These are phyloP conservation scores for Heliconius eleuchia DNA, from an alignment of 1,140 invertebrate genomes.

Conservation along the genomic window DNA sequence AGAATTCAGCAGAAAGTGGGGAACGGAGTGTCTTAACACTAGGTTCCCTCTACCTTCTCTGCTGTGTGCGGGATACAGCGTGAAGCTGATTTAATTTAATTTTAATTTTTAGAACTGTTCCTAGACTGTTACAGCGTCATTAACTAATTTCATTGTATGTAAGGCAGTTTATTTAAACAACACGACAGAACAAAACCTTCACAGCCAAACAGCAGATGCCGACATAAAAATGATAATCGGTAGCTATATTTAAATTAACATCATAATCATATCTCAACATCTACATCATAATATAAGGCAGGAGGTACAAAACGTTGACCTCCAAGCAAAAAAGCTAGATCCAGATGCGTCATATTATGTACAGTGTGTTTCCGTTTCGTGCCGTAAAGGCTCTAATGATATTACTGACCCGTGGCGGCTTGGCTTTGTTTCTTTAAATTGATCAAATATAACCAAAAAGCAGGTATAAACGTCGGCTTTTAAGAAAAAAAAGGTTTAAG, in stretches of 20 bases:
- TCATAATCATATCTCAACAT: constrained; percentile 10
- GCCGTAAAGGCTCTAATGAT: constrained; percentile 48
- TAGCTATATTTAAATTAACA: constrained; percentile 3
- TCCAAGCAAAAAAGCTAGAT: constrained; percentile 33
- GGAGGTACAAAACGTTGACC: constrained; percentile 33
- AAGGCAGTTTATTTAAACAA: not conserved
- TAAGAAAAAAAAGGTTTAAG: too few relatives aligned
- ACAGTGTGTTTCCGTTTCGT: constrained; percentile 38
- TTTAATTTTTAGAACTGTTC: too few relatives aligned
- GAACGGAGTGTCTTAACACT: too few relatives aligned
- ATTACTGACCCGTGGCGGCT: constrained; percentile 48
- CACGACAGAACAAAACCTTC: not conserved
- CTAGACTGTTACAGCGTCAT: too few relatives aligned
- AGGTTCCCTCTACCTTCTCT: too few relatives aligned
- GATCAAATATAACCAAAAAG: constrained; percentile 7
- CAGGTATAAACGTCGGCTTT: too few relatives aligned
- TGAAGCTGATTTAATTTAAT: too few relatives aligned
- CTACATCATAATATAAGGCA: constrained; percentile 13
- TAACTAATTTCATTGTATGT: too few relatives aligned
- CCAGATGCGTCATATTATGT: constrained; percentile 43
- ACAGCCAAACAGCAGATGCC: constrained; percentile 8
- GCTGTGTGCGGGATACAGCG: too few relatives aligned
- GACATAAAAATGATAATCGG: constrained; percentile 2
- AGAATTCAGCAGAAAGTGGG: too few relatives aligned
- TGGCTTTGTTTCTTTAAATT: constrained; percentile 33